phyloP scores from a whole-genome alignment of 2,113 vertebrate genomes.

The Taxidea taxus region DNA sequence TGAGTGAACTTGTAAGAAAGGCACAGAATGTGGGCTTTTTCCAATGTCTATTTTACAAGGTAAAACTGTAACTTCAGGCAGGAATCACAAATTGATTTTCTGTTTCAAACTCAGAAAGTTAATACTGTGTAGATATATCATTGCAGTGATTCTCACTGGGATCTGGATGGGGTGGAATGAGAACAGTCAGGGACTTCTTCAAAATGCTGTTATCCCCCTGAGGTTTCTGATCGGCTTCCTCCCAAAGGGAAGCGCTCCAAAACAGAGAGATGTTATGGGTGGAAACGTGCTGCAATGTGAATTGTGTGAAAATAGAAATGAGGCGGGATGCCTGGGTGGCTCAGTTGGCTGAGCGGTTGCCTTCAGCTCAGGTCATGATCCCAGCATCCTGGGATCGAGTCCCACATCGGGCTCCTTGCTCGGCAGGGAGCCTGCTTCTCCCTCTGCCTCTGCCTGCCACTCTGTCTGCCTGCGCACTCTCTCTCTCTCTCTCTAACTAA shows the following conservation, averaged over 20 bases:
- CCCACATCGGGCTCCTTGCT: too few species aligned
- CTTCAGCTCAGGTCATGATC: too few species aligned
- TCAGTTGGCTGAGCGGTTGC: too few species aligned
- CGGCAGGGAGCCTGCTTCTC: too few species aligned
- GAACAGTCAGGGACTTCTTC: not conserved
- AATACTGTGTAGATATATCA: not conserved
- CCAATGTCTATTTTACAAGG: not conserved
- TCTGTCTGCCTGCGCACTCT: too few species aligned
- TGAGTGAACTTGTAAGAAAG: not conserved
- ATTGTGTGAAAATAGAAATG: not conserved
- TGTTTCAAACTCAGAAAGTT: constrained; percentile 20
- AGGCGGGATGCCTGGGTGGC: too few species aligned
- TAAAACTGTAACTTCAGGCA: constrained; percentile 15
- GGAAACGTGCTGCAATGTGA: not conserved
- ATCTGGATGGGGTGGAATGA: not conserved
- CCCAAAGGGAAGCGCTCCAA: not conserved
- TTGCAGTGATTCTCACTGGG: not conserved
- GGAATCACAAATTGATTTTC: not conserved
- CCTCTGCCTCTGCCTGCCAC: too few species aligned
- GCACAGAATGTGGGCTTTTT: not conserved
- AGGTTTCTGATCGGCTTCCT: not conserved
- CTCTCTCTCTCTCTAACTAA: too few species aligned
- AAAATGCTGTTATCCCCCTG: not conserved
- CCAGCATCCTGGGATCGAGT: too few species aligned
- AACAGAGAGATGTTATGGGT: not conserved